phyloP scores from a whole-genome alignment of 1,140 invertebrate species.

The Neelides sp. region DNA sequence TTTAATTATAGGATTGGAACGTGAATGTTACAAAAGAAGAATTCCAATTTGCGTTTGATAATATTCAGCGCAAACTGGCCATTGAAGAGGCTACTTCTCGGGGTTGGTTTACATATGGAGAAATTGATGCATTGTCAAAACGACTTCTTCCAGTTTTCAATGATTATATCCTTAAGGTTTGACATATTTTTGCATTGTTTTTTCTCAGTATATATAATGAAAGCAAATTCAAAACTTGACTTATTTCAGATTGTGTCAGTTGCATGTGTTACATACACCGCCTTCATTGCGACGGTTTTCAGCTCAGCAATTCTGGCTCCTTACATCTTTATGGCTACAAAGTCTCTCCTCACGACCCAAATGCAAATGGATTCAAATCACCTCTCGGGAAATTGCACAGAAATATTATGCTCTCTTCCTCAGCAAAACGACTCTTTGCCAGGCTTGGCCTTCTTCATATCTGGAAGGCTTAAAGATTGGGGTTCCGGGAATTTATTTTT shows the following conservation, averaged over 20 bases:
- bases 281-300: slow-evolving; percentile 15
- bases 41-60: slow-evolving; percentile 53
- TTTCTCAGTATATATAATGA: not conserved
- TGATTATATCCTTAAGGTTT: slow-evolving; percentile 21
- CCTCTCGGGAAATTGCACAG: not conserved
- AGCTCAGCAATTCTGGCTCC: slow-evolving; percentile 18
- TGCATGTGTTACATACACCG: slow-evolving; percentile 15
- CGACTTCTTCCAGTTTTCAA: slow-evolving; percentile 15
- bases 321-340: slow-evolving; percentile 10
- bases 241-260: slow-evolving; percentile 14
- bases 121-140: slow-evolving; percentile 42
- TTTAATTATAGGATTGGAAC: slow-evolving; percentile 59
- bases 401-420: not conserved
- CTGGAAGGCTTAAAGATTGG: not conserved
- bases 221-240: no score
- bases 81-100: slow-evolving; percentile 53
- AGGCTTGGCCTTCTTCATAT: not conserved
- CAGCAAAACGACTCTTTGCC: not conserved
- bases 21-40: slow-evolving; percentile 57
- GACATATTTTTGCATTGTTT: not conserved
- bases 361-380: not conserved
- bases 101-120: slow-evolving; percentile 76
- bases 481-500: no score
- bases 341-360: not conserved
- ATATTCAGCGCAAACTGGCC: slow-evolving; percentile 57